Evolutionary conservation across 1,140 invertebrate species (phyloP), one percentile per base, ranked within the genome.

Genomic region (Trachymyrmex cornetzi): DNA sequence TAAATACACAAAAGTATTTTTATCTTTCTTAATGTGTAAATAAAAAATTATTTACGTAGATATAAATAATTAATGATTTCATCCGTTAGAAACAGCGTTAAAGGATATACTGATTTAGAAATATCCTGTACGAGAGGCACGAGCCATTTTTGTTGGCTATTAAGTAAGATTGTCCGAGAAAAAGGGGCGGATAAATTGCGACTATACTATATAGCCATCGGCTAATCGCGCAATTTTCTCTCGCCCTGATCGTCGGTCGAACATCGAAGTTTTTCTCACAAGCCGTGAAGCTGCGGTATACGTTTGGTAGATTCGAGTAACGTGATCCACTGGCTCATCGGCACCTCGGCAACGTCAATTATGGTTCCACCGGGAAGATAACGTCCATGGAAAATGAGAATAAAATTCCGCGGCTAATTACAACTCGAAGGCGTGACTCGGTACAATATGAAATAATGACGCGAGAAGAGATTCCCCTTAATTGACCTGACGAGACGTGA

Each of bases 151-250:
- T 74, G 55, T 24, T 53, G 38, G 55, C 11, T 55, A 84, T 84
- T 74, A 84, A 74, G 38, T 84, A 74, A 84, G 16, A 74, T 84
- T 84, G 74, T 63, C 67, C 80, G 27, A 84, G 80, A 50, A 74
- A 84, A 61, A 61, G 69, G 48, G 14, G 64, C n/a, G 30, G 22
- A 57, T 71, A 84, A 84, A 84, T 84, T 84, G 55, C 80, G 22
- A 38, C 48, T 22, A 38, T 48, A 38, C 24, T 55, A n/a, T 38
- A 53, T 2, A 61, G 24, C 44, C 19, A 72, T 84, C 69, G 69
- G 24, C 57, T 84, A 84, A 84, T 84, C 69, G 80, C n/a, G 80
- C 80, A 84, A 84, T 84, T 74, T 84, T 84, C 80, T 74, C 80
- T 27, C 34, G 22, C n/a, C 38, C 66, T 80, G 63, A 84, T 84